Percentiles rank a stretch among this genome's conserved stretches.
These are phyloP conservation scores for Eudyptes chrysolophus DNA, from an alignment of 2,113 vertebrate species.

Conservation along the genomic window DNA sequence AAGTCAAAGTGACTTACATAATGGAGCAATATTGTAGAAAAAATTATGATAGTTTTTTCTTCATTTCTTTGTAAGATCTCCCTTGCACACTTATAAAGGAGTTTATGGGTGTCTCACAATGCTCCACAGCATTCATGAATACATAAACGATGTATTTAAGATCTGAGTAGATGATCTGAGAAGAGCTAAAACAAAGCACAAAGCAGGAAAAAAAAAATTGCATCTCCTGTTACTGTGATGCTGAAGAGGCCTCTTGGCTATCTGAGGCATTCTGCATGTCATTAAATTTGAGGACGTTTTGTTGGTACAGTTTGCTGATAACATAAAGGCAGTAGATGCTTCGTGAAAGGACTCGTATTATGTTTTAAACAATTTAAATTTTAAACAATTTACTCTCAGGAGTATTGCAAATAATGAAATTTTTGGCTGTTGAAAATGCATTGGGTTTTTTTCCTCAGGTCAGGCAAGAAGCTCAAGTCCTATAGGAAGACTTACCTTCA, in stretches of 20 bases:
- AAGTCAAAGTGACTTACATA: background rate
- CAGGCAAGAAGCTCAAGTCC: background rate
- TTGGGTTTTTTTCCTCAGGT: background rate
- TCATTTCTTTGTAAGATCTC: background rate
- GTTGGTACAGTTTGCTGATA: background rate
- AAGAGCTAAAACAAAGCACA: background rate
- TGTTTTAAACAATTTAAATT: background rate
- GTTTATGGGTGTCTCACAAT: background rate
- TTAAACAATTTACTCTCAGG: background rate
- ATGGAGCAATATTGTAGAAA: background rate
- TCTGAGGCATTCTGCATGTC: background rate
- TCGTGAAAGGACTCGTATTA: background rate
- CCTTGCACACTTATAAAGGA: background rate
- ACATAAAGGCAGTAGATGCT: background rate
- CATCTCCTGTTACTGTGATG: background rate
- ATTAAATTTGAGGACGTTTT: slow-evolving; percentile 12
- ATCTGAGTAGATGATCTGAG: background rate
- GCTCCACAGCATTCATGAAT: background rate
- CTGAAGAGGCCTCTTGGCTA: background rate
- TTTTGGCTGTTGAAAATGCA: background rate
- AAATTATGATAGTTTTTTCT: background rate
- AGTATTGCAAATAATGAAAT: background rate
- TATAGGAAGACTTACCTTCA: background rate
- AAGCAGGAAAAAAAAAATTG: background rate
- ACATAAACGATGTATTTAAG: background rate